phyloP scores from a whole-genome alignment of 2,797 vertebrate species.

The Chelon labrosus region DNA sequence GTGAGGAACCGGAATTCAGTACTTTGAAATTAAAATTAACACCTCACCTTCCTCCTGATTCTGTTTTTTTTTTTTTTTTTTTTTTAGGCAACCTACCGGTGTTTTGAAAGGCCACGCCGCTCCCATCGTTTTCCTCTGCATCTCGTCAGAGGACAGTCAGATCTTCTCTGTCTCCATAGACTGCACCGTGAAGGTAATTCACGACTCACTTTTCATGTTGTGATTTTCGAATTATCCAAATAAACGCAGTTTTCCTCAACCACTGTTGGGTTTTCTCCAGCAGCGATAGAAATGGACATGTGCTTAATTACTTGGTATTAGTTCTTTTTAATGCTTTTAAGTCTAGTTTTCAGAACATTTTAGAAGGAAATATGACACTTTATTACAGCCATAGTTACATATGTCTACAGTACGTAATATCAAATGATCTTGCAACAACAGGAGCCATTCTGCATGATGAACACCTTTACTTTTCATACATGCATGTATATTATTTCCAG shows the following conservation, averaged over 20 bases:
- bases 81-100: conserved; percentile 79
- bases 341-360: background rate
- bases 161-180: conserved; percentile 83
- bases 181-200: conserved; percentile 79
- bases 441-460: background rate
- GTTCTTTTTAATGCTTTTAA: background rate
- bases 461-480: background rate
- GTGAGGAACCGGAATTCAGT: conserved; percentile 58
- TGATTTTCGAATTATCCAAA: conserved; percentile 1
- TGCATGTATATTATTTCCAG: background rate
- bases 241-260: background rate
- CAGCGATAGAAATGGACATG: background rate
- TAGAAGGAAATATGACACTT: background rate
- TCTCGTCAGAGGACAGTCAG: conserved; percentile 80
- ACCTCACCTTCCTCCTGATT: background rate
- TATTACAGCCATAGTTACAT: background rate
- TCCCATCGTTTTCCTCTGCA: conserved; percentile 75
- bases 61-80: conserved; percentile 11
- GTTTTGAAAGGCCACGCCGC: conserved; percentile 83
- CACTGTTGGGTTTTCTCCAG: background rate
- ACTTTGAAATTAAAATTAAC: background rate
- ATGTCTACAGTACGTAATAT: background rate
- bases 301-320: background rate
- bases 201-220: background rate
- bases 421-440: background rate